Evolutionary conservation across 30 jellyfish, hydroid and myxozoan genomes (phyloP), one percentile per base, ranked within the genome.

Genomic region (Nemopilema nomurai): DNA sequence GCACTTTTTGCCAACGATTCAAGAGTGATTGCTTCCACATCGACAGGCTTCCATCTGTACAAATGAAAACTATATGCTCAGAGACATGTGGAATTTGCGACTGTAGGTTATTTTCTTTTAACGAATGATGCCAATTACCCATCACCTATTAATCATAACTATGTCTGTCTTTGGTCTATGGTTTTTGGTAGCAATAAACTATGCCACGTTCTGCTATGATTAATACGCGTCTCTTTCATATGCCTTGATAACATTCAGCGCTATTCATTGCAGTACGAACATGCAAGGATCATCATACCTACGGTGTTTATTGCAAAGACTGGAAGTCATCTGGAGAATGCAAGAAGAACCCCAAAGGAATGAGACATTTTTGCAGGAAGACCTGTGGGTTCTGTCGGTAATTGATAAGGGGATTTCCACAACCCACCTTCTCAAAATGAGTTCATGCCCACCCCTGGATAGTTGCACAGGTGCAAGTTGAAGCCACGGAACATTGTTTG

Each of bases 311-410:
- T 86, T 92, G 98, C 84, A 49, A 73, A 18, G 79, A 65, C 30
- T 92, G 98, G 98, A 80, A 92, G 30, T 31, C 20, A 68, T n/a
- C 32, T 17, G 96, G 96, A 21, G 86, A 83, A 62, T 92, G 98
- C 82, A 33, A 66, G 21, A 80, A 62, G 50, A 72, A 86, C 33
- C 96, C 93, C 27, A 18, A 18, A 16, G 81, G 76, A 32, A 87
- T 92, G 96, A 76, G 74, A 20, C 41, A 81, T 1, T 92, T 26
- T 74, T 92, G 98, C 74, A 82, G 31, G 72, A 92, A 86, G 66
- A 92, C 98, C 18, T 92, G 98, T 32, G 66, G 76, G 17, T 87
- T 92, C 77, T 92, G 98, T 41, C 6, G 57, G 57, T 41, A 13
- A 41, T 41, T 13, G 57, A 13, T 41, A 41, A 13, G 57, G 57